Evolutionary conservation across 2,113 vertebrate species (phyloP).

Genomic region (Dipodomys ordii): DNA sequence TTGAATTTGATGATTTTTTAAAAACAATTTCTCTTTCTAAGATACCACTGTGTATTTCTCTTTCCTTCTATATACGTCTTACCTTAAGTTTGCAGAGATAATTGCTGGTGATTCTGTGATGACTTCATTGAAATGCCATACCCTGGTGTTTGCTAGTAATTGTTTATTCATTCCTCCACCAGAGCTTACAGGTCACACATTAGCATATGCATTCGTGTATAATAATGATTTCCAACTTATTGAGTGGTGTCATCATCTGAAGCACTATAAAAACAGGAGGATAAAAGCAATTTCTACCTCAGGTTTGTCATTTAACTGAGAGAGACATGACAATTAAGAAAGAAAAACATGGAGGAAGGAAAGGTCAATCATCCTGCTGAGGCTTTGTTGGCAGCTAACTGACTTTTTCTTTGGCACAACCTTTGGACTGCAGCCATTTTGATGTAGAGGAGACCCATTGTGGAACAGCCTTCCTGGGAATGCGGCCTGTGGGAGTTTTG

Average conservation of each 20-base stretch:
- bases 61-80: slow-evolving; percentile 17
- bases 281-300: slow-evolving; percentile 65
- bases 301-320: slow-evolving; percentile 55
- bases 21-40: slow-evolving; percentile 44
- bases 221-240: slow-evolving; percentile 79
- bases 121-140: slow-evolving; percentile 77
- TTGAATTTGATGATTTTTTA: background rate
- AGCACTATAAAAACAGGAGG: slow-evolving; percentile 60
- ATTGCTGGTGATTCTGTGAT: slow-evolving; percentile 77
- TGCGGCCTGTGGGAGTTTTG: slow-evolving; percentile 66
- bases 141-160: slow-evolving; percentile 71
- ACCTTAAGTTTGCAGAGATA: slow-evolving; percentile 72
- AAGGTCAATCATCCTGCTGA: slow-evolving; percentile 46
- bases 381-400: slow-evolving; percentile 38
- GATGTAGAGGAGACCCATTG: slow-evolving; percentile 66
- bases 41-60: slow-evolving; percentile 31
- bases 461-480: slow-evolving; percentile 59
- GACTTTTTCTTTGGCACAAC: slow-evolving; percentile 69
- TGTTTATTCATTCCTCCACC: slow-evolving; percentile 72
- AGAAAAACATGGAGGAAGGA: slow-evolving; percentile 60
- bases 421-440: slow-evolving; percentile 65
- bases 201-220: slow-evolving; percentile 78
- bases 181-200: slow-evolving; percentile 68
- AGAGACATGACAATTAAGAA: slow-evolving; percentile 70
- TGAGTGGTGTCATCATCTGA: slow-evolving; percentile 71